Base-by-base conservation (phyloP, 2,888 invertebrate genomes). In the Heliconius ethilla region DNA sequence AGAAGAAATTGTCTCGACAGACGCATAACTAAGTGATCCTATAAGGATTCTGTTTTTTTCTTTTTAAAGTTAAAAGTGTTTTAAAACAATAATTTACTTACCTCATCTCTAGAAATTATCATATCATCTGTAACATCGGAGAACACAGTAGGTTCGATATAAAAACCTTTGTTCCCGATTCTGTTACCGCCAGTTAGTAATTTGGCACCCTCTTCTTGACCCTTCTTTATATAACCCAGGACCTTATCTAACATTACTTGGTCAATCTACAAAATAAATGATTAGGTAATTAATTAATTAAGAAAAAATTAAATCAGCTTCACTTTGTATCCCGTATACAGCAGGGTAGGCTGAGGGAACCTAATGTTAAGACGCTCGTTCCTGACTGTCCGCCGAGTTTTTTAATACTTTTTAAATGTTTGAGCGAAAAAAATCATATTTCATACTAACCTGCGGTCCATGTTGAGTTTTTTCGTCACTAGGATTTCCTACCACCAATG, bases 201-300 rank as follows among this genome's bases (percentile, higher is more conserved):
- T 84, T 95, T 96, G 0, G 98, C 98, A 0, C 98, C 98, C 87
- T 98, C 96, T 81, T 96, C 90, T 87, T 96, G 96, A 3, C 98
- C 98, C 80, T 95, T 95, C 80, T 97, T 96, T 75, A 98, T 97
- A 85, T 97, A 95, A 2, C 93, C 94, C 80, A 98, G 86, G 27
- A 98, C 96, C 90, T 97, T 97, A 2, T 95, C 95, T 87, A 97
- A 95, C 94, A 97, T 97, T 75, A 95, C 94, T 77, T 96, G 92
- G 84, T 97, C 97, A 76, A 97, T 94, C 96, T 33, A 33, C 33
- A 33, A 33, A 33, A 33, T 33, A 33, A 33, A 33, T 33, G 33
- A 33, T 33, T 9, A 33, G 33, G 33, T 33, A 33, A 33, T 33
- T 33, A 7, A 33, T 33, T 33, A 33, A 33, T 33, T 33, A 33